Base-by-base conservation (phyloP, 2,113 vertebrate genomes). In the Falcunculus frontatus region DNA sequence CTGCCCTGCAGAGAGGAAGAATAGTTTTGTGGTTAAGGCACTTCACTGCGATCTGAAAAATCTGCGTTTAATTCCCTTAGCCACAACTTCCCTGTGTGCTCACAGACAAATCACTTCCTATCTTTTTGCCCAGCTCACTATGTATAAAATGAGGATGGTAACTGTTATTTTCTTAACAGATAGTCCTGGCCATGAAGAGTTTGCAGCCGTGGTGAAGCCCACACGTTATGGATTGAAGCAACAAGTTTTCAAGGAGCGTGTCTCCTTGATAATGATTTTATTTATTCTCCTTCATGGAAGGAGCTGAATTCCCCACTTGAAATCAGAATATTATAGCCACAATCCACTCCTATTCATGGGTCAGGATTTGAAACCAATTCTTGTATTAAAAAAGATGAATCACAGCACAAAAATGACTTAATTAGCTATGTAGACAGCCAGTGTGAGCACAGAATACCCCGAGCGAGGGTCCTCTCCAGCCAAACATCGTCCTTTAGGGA, bases 371-470 rank as follows among this genome's bases (percentile, higher is more conserved):
- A 97, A 96, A 95, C 65, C 49, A 83, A 94, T 95, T 92, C 93
- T 73, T 90, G 29, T 37, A 59, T 70, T 70, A 59, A 83, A 70
- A 84, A 80, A 56, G 41, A 80, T 33, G 50, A 81, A 85, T 87
- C 5, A 9, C 53, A 30, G 64, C 77, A 83, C 47, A 89, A 87
- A 93, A 89, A 52, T 16, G n/a, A 84, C 91, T 97, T 97, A 96
- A 97, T 98, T 98, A 97, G 93, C 95, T 97, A 76, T 84, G 83
- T 42, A 97, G 95, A 91, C 93, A 93, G 96, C 78, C 92, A 93
- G 56, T 78, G 89, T 72, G 96, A 97, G 95, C 89, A 91, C 94
- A 97, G 33, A 96, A 97, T 95, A 97, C 96, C 97, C 97, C 35
- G 50, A 97, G 97, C 39, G 23, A 97, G 91, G 95, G 96, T 97